These are phyloP conservation scores for Harpagifer antarcticus DNA, from an alignment of 2,797 vertebrate genomes.

Conservation along the genomic window DNA sequence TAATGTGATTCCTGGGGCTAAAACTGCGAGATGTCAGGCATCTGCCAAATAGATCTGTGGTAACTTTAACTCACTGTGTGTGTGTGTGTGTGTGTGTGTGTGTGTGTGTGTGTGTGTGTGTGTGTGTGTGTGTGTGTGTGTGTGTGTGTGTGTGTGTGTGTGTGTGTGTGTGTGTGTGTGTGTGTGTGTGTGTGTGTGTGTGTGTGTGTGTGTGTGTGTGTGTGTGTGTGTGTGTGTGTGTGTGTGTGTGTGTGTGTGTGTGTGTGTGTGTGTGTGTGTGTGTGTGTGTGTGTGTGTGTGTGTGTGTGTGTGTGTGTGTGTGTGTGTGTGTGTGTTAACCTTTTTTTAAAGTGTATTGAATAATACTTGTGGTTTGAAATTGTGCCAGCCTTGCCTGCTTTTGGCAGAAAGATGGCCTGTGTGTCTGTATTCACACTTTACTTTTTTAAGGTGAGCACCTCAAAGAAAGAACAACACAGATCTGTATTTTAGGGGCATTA, in stretches of 20 bases:
- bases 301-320: conserved; percentile 5
- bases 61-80: conserved; percentile 35
- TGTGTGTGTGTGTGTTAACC: no score
- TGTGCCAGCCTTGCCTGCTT: conserved; percentile 29
- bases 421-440: conserved; percentile 26
- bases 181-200: conserved; percentile 20
- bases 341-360: conserved; percentile 21
- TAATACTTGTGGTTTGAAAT: conserved; percentile 47
- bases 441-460: neutral
- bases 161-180: conserved; percentile 20
- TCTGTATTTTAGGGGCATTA: neutral
- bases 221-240: neutral
- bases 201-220: conserved; percentile 7
- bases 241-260: conserved; percentile 20
- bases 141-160: conserved; percentile 6
- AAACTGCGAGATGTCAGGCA: conserved; percentile 44
- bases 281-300: conserved; percentile 19
- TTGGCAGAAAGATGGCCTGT: conserved; percentile 1
- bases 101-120: neutral
- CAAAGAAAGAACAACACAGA: neutral
- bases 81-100: conserved; percentile 16
- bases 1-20: conserved; percentile 44
- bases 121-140: conserved; percentile 8
- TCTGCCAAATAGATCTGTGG: conserved; percentile 67
- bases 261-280: conserved; percentile 18